phyloP scores from a whole-genome alignment of 2,113 vertebrate genomes.

The Corapipo altera region DNA sequence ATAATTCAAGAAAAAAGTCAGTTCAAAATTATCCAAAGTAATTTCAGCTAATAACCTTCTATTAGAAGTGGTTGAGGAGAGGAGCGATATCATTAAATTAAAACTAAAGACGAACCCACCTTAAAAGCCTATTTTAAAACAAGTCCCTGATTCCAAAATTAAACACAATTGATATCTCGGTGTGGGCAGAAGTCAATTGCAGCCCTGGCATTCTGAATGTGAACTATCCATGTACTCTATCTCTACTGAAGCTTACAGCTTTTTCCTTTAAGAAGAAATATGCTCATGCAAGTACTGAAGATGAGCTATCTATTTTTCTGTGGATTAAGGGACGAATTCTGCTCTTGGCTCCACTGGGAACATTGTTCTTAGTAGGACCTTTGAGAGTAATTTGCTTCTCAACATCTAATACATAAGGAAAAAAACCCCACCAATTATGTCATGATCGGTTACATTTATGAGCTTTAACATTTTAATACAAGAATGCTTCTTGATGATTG shows the following conservation, averaged over 20 bases:
- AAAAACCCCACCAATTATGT: fast-evolving
- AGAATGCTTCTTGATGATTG: not conserved
- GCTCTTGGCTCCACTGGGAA: not conserved
- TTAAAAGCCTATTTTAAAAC: slow-evolving; percentile 13
- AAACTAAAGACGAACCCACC: not conserved
- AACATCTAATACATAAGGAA: not conserved
- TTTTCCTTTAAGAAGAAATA: slow-evolving; percentile 17
- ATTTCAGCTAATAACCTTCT: slow-evolving; percentile 20
- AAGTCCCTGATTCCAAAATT: not conserved
- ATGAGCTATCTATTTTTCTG: not conserved
- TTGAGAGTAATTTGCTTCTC: not conserved
- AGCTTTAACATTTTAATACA: not conserved
- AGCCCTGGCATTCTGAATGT: not conserved
- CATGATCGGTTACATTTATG: not conserved
- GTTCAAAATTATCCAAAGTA: not conserved
- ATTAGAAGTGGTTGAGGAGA: not conserved
- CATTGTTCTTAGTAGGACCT: not conserved
- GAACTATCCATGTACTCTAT: not conserved
- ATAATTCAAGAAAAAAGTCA: not conserved
- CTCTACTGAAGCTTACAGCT: not conserved
- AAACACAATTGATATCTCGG: not conserved
- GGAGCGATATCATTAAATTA: not conserved
- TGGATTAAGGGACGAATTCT: not conserved
- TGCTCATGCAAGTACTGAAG: not conserved
- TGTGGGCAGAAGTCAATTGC: not conserved